Evolutionary conservation across 1,140 invertebrate genomes (phyloP), one percentile per base, ranked within the genome.

Genomic region (Atta cephalotes): DNA sequence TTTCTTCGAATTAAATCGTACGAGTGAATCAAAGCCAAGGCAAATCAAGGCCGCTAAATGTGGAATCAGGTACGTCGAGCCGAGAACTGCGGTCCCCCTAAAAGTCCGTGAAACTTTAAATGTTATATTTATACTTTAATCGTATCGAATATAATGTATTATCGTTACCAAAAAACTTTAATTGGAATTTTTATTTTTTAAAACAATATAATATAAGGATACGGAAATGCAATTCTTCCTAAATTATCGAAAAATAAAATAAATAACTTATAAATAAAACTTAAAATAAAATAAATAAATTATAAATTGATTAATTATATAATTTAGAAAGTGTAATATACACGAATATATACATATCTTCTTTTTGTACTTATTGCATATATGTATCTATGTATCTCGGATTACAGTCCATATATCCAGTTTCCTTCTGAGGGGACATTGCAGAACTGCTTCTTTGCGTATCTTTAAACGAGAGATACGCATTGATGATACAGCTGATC

Each of bases 1-100:
- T 74, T 84, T 84, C 70, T 74, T 84, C 80, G 70, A 84, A 76
- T 84, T 84, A 84, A 84, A 84, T 84, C 56, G 45, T 65, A 74
- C 56, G 70, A 84, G 45, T 63, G 70, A 84, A 84, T 84, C 68
- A 82, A 82, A 74, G 68, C 68, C 68, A 74, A 82, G 80, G 56
- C 68, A 45, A 82, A 82, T 82, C 80, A 76, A 84, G 80, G 70
- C 80, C 70, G n/a, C 58, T 51, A 84, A 84, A 84, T 63, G 39
- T 84, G 39, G 70, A 84, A 74, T 76, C 45, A 25, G 25, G 31
- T 51, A 14, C 18, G 28, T 4, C 18, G 35, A 71, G n/a, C 2
- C 18, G 58, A 35, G 7, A 45, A 16, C 0, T 35, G 21, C 25
- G 25, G 14, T 21, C 31, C 25, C 45, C 3, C 21, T 7, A 45